These are phyloP conservation scores for Drosophila meridionalis DNA, from an alignment of 2,888 invertebrate genomes.

Conservation along the genomic window DNA sequence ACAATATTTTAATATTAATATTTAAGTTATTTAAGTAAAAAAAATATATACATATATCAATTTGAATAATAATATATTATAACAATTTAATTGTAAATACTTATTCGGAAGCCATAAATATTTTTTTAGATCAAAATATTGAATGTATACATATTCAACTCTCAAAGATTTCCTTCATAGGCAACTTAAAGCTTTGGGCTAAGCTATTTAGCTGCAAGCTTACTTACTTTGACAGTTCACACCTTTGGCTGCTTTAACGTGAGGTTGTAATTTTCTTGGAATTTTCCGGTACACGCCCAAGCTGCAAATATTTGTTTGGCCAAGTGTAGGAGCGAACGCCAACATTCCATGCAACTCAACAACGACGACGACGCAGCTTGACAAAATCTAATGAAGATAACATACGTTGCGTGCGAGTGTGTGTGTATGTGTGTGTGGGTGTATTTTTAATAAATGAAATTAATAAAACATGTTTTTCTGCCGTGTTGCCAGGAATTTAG, in stretches of 20 bases:
- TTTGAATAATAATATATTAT: too few species aligned
- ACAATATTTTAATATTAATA: too few species aligned
- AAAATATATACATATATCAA: too few species aligned
- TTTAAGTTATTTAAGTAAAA: too few species aligned
- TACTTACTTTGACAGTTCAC: constrained; percentile 2
- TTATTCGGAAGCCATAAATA: too few species aligned
- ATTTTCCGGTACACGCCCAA: constrained; percentile 36
- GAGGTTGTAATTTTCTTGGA: constrained; percentile 40
- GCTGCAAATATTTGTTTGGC: constrained; percentile 33
- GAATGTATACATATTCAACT: neutral
- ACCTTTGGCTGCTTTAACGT: constrained; percentile 14
- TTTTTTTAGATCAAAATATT: too few species aligned
- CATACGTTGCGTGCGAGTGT: constrained; percentile 61
- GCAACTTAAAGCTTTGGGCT: neutral
- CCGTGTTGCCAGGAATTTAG: constrained; percentile 15
- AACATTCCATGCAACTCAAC: constrained; percentile 25
- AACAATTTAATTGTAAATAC: too few species aligned
- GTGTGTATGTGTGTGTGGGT: constrained; percentile 51
- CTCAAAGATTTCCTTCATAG: neutral
- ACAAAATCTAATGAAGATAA: constrained; percentile 66
- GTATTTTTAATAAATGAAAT: constrained; percentile 80
- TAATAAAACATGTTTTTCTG: constrained; percentile 74
- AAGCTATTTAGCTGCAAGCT: neutral
- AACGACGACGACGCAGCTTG: constrained; percentile 24
- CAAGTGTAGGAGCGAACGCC: constrained; percentile 18